phyloP scores from a whole-genome alignment of 1,140 invertebrate genomes.

The Antheraea pernyi region DNA sequence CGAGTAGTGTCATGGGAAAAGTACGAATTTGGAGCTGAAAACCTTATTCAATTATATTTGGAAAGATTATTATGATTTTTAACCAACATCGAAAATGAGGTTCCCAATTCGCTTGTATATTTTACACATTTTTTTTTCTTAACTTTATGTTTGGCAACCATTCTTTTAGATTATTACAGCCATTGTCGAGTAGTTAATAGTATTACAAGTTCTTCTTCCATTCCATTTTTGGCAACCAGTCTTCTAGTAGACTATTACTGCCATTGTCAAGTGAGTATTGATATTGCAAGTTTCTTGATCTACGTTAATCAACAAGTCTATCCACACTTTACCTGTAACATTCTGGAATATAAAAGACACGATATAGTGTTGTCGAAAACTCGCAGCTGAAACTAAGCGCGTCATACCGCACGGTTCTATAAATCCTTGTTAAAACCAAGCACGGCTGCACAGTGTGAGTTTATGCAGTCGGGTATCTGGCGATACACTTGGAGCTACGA shows the following conservation, averaged over 20 bases:
- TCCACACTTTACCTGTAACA: neutral
- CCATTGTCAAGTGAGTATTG: too few relatives aligned
- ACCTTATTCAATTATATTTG: neutral
- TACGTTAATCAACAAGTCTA: neutral
- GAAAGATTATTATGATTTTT: too few relatives aligned
- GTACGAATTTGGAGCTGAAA: neutral
- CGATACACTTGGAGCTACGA: neutral
- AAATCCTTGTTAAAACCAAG: conserved; percentile 39
- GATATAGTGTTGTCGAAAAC: neutral
- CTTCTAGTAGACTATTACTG: too few relatives aligned
- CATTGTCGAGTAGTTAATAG: too few relatives aligned
- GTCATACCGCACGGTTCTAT: conserved; percentile 24
- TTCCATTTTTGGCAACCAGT: too few relatives aligned
- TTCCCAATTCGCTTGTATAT: too few relatives aligned
- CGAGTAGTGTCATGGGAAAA: neutral
- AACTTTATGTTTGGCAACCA: too few relatives aligned
- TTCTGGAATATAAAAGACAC: neutral
- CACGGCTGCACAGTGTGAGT: conserved; percentile 22
- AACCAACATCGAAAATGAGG: too few relatives aligned
- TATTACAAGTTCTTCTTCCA: too few relatives aligned
- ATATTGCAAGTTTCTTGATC: too few relatives aligned
- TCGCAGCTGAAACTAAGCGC: conserved; percentile 5
- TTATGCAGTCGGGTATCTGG: conserved; percentile 25
- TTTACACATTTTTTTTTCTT: too few relatives aligned
- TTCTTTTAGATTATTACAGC: too few relatives aligned